Evolutionary conservation across 2,888 invertebrate genomes (phyloP).

Genomic region (Blastobasis adustella): DNA sequence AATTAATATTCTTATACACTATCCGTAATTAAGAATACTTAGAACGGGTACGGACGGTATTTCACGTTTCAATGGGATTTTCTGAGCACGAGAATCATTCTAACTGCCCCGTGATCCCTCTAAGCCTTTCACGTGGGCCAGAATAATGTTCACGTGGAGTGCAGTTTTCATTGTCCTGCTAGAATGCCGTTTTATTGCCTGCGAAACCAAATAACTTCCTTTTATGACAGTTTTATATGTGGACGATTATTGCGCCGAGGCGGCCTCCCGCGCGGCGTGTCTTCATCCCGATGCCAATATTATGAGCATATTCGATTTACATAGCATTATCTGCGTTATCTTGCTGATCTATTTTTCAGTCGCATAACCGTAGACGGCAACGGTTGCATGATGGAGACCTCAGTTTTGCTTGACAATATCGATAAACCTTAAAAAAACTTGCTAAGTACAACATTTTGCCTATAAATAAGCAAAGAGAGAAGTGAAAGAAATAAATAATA

Average conservation of each 20-base stretch:
- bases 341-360: neutral
- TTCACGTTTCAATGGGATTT: no score
- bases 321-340: conserved; percentile 9
- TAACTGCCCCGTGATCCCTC: conserved; percentile 12
- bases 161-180: conserved; percentile 60
- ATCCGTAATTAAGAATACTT: no score
- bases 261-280: conserved; percentile 8
- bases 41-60: no score
- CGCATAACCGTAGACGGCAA: neutral
- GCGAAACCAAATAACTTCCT: conserved; percentile 63
- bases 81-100: conserved; percentile 1
- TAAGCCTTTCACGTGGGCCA: conserved; percentile 14
- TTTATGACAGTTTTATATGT: conserved; percentile 61
- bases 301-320: conserved; percentile 8
- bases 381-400: neutral
- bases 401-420: no score
- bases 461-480: no score
- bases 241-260: conserved; percentile 39
- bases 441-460: no score
- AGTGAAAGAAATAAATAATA: no score
- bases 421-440: no score
- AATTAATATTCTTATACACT: no score
- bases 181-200: conserved; percentile 60
- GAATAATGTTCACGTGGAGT: conserved; percentile 29
- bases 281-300: neutral